These are phyloP conservation scores for Morpho deidamia DNA, from an alignment of 2,888 invertebrate genomes.

Conservation along the genomic window DNA sequence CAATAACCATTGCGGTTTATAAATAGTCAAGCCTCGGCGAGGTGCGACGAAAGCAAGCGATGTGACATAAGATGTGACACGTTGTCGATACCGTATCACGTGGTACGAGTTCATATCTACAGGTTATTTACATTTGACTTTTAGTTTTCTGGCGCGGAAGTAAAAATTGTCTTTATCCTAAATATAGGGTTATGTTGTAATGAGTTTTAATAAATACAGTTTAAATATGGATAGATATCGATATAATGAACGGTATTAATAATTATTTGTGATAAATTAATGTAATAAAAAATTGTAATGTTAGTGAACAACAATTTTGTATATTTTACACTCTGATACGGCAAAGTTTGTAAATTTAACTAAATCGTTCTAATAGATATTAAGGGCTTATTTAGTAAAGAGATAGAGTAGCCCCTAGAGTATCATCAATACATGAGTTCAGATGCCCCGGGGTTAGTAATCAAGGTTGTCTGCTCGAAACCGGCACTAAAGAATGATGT, in stretches of 20 bases:
- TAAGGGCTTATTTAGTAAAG: constrained; percentile 8
- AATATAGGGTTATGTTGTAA: constrained; percentile 41
- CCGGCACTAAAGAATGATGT: constrained; percentile 40
- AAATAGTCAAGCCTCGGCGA: constrained; percentile 25
- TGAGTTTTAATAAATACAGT: neutral
- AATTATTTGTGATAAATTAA: no score
- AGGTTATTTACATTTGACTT: constrained; percentile 78
- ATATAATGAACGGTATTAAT: no score
- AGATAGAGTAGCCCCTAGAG: constrained; percentile 47
- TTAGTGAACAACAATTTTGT: no score
- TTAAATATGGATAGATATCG: no score
- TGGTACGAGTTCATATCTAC: constrained; percentile 47
- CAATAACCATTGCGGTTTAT: constrained; percentile 40
- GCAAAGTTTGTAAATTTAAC: neutral
- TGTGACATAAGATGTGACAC: constrained; percentile 34
- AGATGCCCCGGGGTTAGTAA: constrained; percentile 50
- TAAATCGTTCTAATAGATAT: neutral
- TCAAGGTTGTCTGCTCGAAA: constrained; percentile 54
- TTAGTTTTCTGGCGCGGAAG: constrained; percentile 66
- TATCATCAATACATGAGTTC: constrained; percentile 46
- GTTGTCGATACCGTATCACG: constrained; percentile 40
- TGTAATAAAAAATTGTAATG: no score
- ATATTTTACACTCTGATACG: no score
- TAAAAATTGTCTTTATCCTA: constrained; percentile 58
- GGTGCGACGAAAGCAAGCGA: constrained; percentile 33